Evolutionary conservation across 2,797 vertebrate genomes (phyloP).

Genomic region (Lycodopsis pacificus): DNA sequence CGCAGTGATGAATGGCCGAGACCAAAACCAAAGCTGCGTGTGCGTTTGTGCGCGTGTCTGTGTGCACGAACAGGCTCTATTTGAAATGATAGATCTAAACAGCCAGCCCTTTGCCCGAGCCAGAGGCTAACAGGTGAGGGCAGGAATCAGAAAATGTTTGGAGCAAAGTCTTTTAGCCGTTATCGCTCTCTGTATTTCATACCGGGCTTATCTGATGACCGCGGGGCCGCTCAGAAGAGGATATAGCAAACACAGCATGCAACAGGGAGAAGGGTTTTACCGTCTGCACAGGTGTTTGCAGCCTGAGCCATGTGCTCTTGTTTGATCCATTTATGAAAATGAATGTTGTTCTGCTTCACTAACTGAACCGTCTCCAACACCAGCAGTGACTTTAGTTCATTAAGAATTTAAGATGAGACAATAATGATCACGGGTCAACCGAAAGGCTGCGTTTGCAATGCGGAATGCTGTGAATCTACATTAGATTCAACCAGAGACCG

Average conservation of each 20-base stretch:
- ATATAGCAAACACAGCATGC: conserved; percentile 49
- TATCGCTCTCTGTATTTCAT: conserved; percentile 64
- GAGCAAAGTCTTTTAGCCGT: conserved; percentile 51
- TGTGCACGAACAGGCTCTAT: conserved; percentile 12
- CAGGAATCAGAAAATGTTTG: conserved; percentile 55
- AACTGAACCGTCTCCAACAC: background rate
- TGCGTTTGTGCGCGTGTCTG: background rate
- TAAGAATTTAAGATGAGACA: conserved; percentile 7
- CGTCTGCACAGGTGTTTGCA: background rate
- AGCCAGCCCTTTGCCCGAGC: conserved; percentile 20
- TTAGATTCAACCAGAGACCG: background rate
- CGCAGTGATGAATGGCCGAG: conserved; percentile 28
- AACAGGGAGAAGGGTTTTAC: conserved; percentile 9
- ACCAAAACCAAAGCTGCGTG: conserved; percentile 22
- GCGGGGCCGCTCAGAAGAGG: conserved; percentile 41
- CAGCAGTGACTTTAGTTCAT: conserved; percentile 26
- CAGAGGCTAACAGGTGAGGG: conserved; percentile 56
- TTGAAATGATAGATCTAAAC: conserved; percentile 45
- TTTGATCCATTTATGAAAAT: conserved; percentile 1
- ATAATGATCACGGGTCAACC: conserved; percentile 5
- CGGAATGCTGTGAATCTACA: background rate
- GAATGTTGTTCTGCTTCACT: background rate
- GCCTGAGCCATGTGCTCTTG: background rate
- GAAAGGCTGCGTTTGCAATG: background rate
- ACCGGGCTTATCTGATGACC: conserved; percentile 68